phyloP scores from a whole-genome alignment of 1,140 invertebrate genomes.

The Calephelis nemesis region DNA sequence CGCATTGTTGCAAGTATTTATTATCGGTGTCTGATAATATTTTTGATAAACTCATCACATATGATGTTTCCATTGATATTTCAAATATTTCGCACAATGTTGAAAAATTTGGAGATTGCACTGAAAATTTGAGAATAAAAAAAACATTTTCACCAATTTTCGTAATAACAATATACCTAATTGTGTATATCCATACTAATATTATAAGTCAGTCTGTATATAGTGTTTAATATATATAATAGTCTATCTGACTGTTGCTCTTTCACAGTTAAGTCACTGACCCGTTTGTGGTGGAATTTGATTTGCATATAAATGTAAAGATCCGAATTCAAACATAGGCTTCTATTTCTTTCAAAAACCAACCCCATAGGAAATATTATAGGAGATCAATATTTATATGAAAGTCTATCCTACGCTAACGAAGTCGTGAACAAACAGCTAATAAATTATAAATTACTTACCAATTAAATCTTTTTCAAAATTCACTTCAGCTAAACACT shows the following conservation, averaged over 20 bases:
- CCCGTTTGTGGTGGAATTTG: no score
- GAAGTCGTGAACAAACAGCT: not conserved
- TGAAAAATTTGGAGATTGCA: slow-evolving; percentile 76
- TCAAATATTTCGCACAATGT: slow-evolving; percentile 77
- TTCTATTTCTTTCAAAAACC: no score
- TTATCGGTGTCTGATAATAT: slow-evolving; percentile 54
- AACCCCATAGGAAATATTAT: no score
- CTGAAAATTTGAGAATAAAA: slow-evolving; percentile 36
- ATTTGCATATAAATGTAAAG: no score
- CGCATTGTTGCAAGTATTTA: slow-evolving; percentile 66
- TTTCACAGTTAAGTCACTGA: no score
- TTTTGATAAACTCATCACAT: slow-evolving; percentile 60
- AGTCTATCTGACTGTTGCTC: no score
- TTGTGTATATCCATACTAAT: no score
- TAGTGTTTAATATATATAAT: no score
- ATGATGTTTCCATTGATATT: slow-evolving; percentile 69
- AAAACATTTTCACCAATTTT: no score
- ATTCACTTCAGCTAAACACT: slow-evolving; percentile 70
- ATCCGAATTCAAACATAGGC: no score
- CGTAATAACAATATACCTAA: no score
- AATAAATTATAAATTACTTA: slow-evolving; percentile 39
- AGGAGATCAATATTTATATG: slow-evolving; percentile 31
- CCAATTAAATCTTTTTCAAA: slow-evolving; percentile 79
- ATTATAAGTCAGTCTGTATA: no score
- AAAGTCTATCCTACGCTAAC: not conserved